A percentile compares a stretch with the other conserved stretches of the same genome.
Conservation (phyloP, 2,797 vertebrate genomes). For the Limnodromus scolopaceus region DNA sequence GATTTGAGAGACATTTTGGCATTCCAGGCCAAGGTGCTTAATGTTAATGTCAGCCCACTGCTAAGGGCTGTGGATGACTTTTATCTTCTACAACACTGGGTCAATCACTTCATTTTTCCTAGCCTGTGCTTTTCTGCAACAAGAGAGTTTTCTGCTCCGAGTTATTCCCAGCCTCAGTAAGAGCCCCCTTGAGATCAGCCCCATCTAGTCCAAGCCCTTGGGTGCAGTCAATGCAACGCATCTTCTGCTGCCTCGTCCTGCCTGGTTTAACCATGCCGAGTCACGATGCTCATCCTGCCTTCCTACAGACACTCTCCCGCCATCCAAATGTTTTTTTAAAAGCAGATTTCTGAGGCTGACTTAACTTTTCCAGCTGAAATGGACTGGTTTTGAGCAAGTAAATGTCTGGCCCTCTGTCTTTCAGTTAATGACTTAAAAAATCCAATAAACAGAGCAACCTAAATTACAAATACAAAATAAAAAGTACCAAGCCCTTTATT, state of each 20-base stretch:
- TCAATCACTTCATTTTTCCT: not conserved
- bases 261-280: not conserved
- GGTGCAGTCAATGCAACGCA: not conserved
- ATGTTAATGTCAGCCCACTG: not conserved
- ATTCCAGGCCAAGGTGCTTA: not conserved
- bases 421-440: conserved; percentile 25
- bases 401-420: not conserved
- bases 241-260: not conserved
- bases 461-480: conserved; percentile 39
- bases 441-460: conserved; percentile 9
- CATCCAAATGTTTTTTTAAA: not conserved
- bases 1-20: not conserved
- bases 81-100: not conserved
- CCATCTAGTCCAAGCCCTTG: not conserved
- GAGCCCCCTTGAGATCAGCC: not conserved
- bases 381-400: not conserved
- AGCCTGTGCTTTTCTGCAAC: not conserved
- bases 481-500: conserved; percentile 14
- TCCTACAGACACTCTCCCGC: not conserved
- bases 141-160: not conserved
- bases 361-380: not conserved
- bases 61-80: not conserved
- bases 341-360: not conserved
- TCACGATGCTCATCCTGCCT: not conserved
- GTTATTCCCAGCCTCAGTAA: not conserved